Conservation (phyloP, 2,113 vertebrate genomes). For the Xyrauchen texanus region DNA sequence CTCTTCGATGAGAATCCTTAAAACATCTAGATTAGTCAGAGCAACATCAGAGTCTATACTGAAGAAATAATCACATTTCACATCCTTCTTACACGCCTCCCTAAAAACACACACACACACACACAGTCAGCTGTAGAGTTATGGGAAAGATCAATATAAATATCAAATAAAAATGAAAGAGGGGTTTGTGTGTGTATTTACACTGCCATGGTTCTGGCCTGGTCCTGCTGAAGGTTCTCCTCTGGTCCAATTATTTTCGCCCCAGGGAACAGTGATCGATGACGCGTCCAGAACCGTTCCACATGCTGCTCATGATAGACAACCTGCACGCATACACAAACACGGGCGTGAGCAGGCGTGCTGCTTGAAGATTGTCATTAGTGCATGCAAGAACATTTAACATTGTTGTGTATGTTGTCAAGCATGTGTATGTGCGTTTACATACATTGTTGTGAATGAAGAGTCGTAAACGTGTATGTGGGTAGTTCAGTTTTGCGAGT, state of each 20-base stretch:
- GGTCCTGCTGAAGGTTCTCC: constrained; percentile 72
- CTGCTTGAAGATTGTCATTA: not conserved
- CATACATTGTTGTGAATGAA: constrained; percentile 79
- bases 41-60: constrained; percentile 76
- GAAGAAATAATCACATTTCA: constrained; percentile 76
- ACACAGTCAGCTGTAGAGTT: too few relatives aligned
- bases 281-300: constrained; percentile 66
- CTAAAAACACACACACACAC: constrained; percentile 52
- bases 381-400: not conserved
- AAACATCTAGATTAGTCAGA: constrained; percentile 68
- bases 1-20: constrained; percentile 75
- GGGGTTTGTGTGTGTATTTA: constrained; percentile 55
- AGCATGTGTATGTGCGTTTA: constrained; percentile 4
- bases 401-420: not conserved
- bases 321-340: constrained; percentile 64
- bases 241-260: constrained; percentile 76
- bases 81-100: constrained; percentile 74
- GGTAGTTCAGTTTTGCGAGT: constrained; percentile 74
- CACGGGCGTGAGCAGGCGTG: not conserved
- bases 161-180: too few relatives aligned
- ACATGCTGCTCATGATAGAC: constrained; percentile 78
- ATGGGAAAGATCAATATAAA: too few relatives aligned
- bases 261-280: constrained; percentile 66
- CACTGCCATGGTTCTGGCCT: constrained; percentile 80
- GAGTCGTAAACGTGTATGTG: constrained; percentile 65